These are phyloP conservation scores for Isaurus tuberculatus DNA, from an alignment of 92 coral and sea anemone species.

Conservation along the genomic window DNA sequence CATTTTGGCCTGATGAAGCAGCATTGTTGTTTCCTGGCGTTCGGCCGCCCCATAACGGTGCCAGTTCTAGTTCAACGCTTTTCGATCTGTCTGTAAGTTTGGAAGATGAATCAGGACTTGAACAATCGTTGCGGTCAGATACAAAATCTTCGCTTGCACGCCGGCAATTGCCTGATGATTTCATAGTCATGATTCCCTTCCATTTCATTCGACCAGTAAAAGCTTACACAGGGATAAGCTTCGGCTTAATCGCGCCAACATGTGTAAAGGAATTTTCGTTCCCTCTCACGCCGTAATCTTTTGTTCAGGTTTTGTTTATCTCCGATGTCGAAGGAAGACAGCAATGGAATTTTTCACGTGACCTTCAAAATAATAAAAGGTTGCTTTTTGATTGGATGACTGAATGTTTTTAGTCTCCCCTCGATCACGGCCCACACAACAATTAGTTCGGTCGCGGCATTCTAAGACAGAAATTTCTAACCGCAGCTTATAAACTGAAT, in stretches of 20 bases:
- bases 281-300: constrained; percentile 16
- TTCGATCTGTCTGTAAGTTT: constrained; percentile 30
- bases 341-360: constrained; percentile 44
- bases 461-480: neutral
- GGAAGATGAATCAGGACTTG: constrained; percentile 33
- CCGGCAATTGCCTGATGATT: constrained; percentile 42
- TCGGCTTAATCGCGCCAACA: constrained; percentile 31
- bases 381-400: constrained; percentile 20
- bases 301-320: constrained; percentile 45
- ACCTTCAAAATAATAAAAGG: constrained; percentile 1
- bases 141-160: constrained; percentile 34
- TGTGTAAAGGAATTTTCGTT: constrained; percentile 42
- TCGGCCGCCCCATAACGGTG: constrained; percentile 45
- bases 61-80: constrained; percentile 43
- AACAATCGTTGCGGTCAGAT: constrained; percentile 40
- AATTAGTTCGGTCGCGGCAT: neutral
- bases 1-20: constrained; percentile 34
- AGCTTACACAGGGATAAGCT: constrained; percentile 21
- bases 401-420: neutral
- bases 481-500: neutral
- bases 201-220: constrained; percentile 44
- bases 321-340: constrained; percentile 21
- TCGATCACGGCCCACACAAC: neutral
- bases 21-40: constrained; percentile 31
- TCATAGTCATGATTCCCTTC: constrained; percentile 38